Percentiles rank a stretch among this genome's conserved stretches.
These are phyloP conservation scores for Araneus ventricosus DNA, from an alignment of 1,140 invertebrate genomes.

Conservation along the genomic window DNA sequence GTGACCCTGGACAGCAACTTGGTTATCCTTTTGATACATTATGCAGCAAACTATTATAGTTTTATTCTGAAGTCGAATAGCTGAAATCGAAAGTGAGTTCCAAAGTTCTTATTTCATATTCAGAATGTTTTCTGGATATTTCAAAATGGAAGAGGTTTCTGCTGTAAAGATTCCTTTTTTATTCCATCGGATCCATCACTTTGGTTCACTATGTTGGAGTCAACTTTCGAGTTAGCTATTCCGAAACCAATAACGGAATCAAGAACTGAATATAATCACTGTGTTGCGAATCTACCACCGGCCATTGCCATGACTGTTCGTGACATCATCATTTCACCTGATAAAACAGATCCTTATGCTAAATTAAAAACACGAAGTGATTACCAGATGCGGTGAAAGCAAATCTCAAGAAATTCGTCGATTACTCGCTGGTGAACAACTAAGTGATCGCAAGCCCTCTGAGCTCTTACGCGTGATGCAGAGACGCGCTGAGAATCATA, in stretches of 20 bases:
- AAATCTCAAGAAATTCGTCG: background rate
- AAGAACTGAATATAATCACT: constrained; percentile 25
- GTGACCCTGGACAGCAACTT: no score
- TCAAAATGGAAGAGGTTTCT: background rate
- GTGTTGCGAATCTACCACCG: background rate
- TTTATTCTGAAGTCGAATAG: no score
- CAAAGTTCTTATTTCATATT: no score
- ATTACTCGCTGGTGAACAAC: background rate
- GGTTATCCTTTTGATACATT: no score
- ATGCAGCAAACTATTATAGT: no score
- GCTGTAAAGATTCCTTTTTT: background rate
- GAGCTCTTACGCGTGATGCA: background rate
- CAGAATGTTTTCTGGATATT: no score
- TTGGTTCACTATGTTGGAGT: background rate
- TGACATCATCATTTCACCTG: background rate
- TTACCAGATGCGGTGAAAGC: background rate
- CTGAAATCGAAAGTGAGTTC: no score
- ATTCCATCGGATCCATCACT: background rate
- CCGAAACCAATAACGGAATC: constrained; percentile 25
- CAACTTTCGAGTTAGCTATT: background rate
- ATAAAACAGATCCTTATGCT: background rate
- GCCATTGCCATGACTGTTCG: constrained; percentile 2
- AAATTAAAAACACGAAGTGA: constrained; percentile 23
- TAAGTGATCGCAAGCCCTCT: background rate
- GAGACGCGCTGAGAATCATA: background rate